Percentiles rank a stretch among this genome's conserved stretches.
Conservation (phyloP, 2,888 invertebrate species). For the Tyria jacobaeae region DNA sequence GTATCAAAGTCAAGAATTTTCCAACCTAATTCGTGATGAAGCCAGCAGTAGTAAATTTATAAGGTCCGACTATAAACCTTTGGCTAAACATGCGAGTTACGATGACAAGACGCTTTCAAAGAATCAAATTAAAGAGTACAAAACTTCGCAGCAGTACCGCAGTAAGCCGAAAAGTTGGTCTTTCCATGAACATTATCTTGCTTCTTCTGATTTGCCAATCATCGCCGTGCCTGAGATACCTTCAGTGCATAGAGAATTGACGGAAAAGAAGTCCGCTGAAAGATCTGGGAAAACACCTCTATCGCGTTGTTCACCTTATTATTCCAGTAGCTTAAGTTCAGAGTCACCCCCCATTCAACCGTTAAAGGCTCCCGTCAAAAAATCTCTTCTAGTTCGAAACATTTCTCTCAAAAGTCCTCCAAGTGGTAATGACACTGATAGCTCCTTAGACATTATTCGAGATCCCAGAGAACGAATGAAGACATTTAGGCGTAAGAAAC, state of each 20-base stretch:
- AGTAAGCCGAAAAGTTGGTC: slow-evolving; percentile 88
- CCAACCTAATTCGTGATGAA: slow-evolving; percentile 79
- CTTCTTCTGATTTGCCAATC: slow-evolving; percentile 83
- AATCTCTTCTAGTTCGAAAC: slow-evolving; percentile 86
- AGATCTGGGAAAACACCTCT: slow-evolving; percentile 86
- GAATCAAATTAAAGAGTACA: slow-evolving; percentile 88
- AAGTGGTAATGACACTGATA: slow-evolving; percentile 91
- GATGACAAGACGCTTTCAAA: slow-evolving; percentile 88
- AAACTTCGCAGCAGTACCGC: slow-evolving; percentile 84
- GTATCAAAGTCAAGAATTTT: slow-evolving; percentile 89
- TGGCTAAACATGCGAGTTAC: slow-evolving; percentile 89
- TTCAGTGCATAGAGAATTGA: slow-evolving; percentile 78
- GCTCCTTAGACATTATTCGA: slow-evolving; percentile 89
- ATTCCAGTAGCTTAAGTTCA: slow-evolving; percentile 91
- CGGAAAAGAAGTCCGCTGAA: slow-evolving; percentile 75
- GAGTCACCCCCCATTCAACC: slow-evolving; percentile 90
- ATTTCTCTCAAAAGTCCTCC: slow-evolving; percentile 90
- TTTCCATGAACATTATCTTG: slow-evolving; percentile 88
- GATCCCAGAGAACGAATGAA: slow-evolving; percentile 89
- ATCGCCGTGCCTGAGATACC: slow-evolving; percentile 86
- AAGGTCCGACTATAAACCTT: slow-evolving; percentile 85
- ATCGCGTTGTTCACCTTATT: slow-evolving; percentile 91
- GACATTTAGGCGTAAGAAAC: slow-evolving; percentile 89
- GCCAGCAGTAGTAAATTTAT: slow-evolving; percentile 70
- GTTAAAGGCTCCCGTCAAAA: slow-evolving; percentile 88